These are phyloP conservation scores for Pegoplata infirma DNA, from an alignment of 2,888 invertebrate genomes.

Conservation along the genomic window DNA sequence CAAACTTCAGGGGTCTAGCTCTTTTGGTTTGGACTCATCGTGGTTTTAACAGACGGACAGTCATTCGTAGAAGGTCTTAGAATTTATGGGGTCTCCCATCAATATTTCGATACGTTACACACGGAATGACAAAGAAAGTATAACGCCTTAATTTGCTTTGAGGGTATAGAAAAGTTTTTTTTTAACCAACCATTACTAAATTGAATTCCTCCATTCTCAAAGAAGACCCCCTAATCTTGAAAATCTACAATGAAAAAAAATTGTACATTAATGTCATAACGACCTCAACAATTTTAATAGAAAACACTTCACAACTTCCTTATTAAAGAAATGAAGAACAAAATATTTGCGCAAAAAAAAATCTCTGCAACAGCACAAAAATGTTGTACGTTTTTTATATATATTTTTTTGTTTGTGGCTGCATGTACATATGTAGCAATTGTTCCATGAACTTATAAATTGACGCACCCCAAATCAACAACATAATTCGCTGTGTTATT, in stretches of 20 bases:
- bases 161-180: too few species aligned
- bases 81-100: too few species aligned
- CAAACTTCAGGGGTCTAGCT: too few species aligned
- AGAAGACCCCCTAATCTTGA: not conserved
- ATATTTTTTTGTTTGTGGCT: not conserved
- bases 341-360: not conserved
- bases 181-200: too few species aligned
- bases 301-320: conserved; percentile 54
- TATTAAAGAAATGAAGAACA: conserved; percentile 40
- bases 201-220: too few species aligned
- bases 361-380: conserved; percentile 5
- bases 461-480: conserved; percentile 64
- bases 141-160: too few species aligned
- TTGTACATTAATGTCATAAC: conserved; percentile 16
- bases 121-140: too few species aligned
- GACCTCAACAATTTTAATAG: conserved; percentile 44
- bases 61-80: too few species aligned
- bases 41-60: too few species aligned
- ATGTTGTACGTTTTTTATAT: not conserved
- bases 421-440: conserved; percentile 34
- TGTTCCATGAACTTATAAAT: conserved; percentile 63
- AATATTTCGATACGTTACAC: too few species aligned
- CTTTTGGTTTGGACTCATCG: too few species aligned
- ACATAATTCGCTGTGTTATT: conserved; percentile 56
- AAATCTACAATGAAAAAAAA: not conserved